phyloP scores from a whole-genome alignment of 2,797 vertebrate species.

The Cynodonichthys magdalenae region DNA sequence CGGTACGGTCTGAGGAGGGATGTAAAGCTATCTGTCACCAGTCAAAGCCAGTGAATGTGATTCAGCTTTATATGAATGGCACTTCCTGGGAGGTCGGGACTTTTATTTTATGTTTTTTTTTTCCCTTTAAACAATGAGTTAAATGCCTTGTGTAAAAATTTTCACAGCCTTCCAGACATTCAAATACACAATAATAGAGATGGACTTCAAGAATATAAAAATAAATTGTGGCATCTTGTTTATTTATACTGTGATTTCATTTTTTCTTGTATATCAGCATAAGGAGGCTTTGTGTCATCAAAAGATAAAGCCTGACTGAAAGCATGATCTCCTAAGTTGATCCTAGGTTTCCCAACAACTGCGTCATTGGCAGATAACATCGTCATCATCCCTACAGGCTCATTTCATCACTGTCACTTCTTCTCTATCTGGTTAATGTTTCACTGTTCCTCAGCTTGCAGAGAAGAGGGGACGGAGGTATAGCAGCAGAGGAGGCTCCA shows the following conservation, averaged over 20 bases:
- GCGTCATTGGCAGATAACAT: slow-evolving; percentile 72
- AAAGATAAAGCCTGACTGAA: slow-evolving; percentile 56
- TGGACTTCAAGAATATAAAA: slow-evolving; percentile 5
- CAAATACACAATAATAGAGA: slow-evolving; percentile 15
- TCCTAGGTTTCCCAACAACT: slow-evolving; percentile 77
- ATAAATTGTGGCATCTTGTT: neutral
- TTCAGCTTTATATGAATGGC: slow-evolving; percentile 72
- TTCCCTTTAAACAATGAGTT: slow-evolving; percentile 61
- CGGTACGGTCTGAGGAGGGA: slow-evolving; percentile 67
- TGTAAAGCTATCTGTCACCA: slow-evolving; percentile 78
- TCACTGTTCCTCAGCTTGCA: slow-evolving; percentile 54
- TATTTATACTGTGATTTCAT: slow-evolving; percentile 21
- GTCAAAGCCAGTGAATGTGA: slow-evolving; percentile 67
- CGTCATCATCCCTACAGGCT: slow-evolving; percentile 72
- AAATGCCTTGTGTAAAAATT: slow-evolving; percentile 67
- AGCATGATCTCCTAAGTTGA: slow-evolving; percentile 71
- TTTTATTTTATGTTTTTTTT: neutral
- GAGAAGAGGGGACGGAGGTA: slow-evolving; percentile 37
- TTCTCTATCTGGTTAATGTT: slow-evolving; percentile 80
- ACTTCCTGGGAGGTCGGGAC: slow-evolving; percentile 76
- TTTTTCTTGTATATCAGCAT: slow-evolving; percentile 50
- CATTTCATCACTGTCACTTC: slow-evolving; percentile 77
- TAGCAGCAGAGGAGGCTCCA: slow-evolving; percentile 57
- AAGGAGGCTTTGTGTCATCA: slow-evolving; percentile 59
- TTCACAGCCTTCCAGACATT: slow-evolving; percentile 66